Evolutionary conservation across 2,113 vertebrate species (phyloP).

Genomic region (Pygoscelis antarcticus): DNA sequence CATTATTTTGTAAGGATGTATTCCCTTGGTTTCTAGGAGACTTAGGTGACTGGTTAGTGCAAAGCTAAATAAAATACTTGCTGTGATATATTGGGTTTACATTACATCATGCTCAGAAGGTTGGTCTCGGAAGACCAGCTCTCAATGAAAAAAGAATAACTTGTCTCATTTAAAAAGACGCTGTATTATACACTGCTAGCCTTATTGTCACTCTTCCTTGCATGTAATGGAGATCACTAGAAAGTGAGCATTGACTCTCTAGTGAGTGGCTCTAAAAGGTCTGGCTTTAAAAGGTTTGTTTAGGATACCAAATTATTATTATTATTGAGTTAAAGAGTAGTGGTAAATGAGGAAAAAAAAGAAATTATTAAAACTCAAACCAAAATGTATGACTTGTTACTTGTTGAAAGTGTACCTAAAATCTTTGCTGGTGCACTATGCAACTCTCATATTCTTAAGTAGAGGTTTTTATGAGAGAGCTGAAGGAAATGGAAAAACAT

Average conservation of each 20-base stretch:
- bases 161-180: background rate
- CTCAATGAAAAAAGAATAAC: background rate
- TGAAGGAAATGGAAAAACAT: constrained; percentile 51
- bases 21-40: background rate
- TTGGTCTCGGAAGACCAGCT: background rate
- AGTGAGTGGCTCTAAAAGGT: background rate
- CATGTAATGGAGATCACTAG: background rate
- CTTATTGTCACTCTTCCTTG: background rate
- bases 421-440: background rate
- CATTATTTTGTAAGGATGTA: background rate
- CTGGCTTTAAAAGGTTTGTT: background rate
- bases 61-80: background rate
- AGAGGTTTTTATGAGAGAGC: constrained; percentile 52
- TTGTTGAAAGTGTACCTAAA: background rate
- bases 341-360: background rate
- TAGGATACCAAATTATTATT: background rate
- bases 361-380: background rate
- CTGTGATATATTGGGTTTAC: background rate
- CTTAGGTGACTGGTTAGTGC: background rate
- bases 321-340: background rate
- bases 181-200: background rate
- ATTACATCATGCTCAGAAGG: background rate
- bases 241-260: background rate
- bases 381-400: fast-evolving
- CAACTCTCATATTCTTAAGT: background rate